Evolutionary conservation across 1,140 invertebrate species (phyloP), one percentile per base, ranked within the genome.

Genomic region (Hesperophylax magnus): DNA sequence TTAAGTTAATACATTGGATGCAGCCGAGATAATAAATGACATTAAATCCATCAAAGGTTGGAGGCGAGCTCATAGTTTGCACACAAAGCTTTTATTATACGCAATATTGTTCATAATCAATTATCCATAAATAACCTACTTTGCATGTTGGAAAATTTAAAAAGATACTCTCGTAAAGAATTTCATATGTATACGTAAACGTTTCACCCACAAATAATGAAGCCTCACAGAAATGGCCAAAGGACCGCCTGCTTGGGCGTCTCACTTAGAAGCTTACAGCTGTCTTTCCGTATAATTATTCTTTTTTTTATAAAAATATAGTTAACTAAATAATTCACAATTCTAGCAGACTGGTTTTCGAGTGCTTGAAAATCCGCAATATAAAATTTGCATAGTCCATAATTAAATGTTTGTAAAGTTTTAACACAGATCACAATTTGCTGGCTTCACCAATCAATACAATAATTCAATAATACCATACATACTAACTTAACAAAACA

Each of bases 1-100:
- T 56, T 65, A 75, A 82, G 78, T 80, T 78, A 80, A 82, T 79
- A 80, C 34, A 39, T 1, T 72, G 65, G 17, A 83, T 81, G 82
- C 72, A 79, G 82, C 79, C 82, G 79, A 83, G 82, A 81, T 81
- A 81, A 81, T 83, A 83, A 83, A 83, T 81, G 82, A 81, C 80
- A 77, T 81, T 79, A 81, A 79, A 81, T 79, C 79, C 82, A 77
- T 81, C 82, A 74, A 83, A 39, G 34, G 34, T 77, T 65, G 82
- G 72, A 74, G 78, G 82, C 77, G 77, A 81, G 78, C 78, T 58
- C 81, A 79, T 81, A 17, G 61, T 80, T 81, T 81, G 82, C 82
- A 81, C 82, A 81, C 56, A 61, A 84, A 84, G 82, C 82, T 79
- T n/a, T 75, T 81, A 75, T 81, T 81, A 76, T 83, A 81, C 78